Base-by-base conservation (phyloP, 1,140 invertebrate species). In the Anastrepha obliqua region DNA sequence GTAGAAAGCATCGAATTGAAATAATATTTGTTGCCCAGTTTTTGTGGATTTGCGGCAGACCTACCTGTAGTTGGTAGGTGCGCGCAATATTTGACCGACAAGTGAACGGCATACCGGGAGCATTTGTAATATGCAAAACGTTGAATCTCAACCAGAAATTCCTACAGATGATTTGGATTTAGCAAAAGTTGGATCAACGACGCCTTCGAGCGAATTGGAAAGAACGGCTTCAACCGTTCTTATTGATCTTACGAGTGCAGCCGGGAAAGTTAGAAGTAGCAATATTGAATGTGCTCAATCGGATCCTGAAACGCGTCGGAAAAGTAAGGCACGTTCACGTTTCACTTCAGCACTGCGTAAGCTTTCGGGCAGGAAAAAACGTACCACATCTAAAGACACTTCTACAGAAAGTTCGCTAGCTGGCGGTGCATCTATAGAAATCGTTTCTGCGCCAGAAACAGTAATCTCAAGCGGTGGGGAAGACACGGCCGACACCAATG, bases 321-420 rank as follows among this genome's bases (percentile, higher is more conserved):
- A 91, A 85, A 70, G 90, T n/a, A 93, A 91, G 59, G 81, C 90
- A 86, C 91, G 92, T 85, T 93, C 92, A 44, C 89, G 92, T 58
- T 93, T 93, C 85, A 91, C 92, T 6, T 87, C 92, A n/a, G 92
- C 92, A 62, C 88, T 93, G 60, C 90, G 91, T 55, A 93, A 91
- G 81, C 89, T 93, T 39, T 91, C 92, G 65, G 90, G 74, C 3
- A 13, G 74, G 8, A 81, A 81, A 13, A 81, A 81, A 51, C n/a
- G n/a, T 11, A n/a, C 17, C 6, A 2, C 44, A 3, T 55, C 44
- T 11, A 81, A 81, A 20, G 74, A 81, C 29, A 55, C 44, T 6
- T 81, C 74, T 0, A 81, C 74, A 6, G 74, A 81, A 39, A 81
- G 47, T 55, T 81, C 74, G 2, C 2, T 81, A 55, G 74, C 74